These are phyloP conservation scores for Mobula hypostoma DNA, from an alignment of 2,113 vertebrate species.

Conservation along the genomic window DNA sequence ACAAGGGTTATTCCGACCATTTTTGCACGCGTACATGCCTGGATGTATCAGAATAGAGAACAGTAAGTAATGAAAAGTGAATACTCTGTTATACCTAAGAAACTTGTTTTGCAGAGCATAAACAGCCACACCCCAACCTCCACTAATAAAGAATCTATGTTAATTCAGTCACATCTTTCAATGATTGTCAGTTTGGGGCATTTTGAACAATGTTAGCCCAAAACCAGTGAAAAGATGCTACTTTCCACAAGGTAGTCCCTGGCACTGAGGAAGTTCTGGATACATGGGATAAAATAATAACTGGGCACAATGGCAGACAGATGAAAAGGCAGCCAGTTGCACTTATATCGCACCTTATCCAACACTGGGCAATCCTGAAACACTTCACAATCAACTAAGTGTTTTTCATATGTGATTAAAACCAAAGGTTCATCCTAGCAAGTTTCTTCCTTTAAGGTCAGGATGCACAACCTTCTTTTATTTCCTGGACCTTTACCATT, in stretches of 20 bases:
- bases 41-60: constrained; percentile 21
- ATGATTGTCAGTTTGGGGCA: not conserved
- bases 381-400: no score
- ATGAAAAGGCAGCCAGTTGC: not conserved
- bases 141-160: not conserved
- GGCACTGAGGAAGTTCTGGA: not conserved
- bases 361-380: no score
- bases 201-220: not conserved
- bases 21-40: constrained; percentile 93
- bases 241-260: not conserved
- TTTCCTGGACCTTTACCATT: no score
- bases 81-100: not conserved
- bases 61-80: not conserved
- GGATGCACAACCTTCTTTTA: no score
- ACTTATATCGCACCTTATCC: no score
- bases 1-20: constrained; percentile 82
- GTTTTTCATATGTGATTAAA: no score
- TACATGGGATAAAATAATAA: not conserved
- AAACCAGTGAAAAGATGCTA: not conserved
- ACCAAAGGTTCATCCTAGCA: no score
- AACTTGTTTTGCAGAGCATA: not conserved
- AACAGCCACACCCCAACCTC: not conserved
- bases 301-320: not conserved
- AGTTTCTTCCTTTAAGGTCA: no score
- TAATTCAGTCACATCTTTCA: not conserved